A percentile compares a stretch with the other conserved stretches of the same genome.
Evolutionary conservation across 1,140 invertebrate species (phyloP).

Genomic region (Mizuhopecten yessoensis): DNA sequence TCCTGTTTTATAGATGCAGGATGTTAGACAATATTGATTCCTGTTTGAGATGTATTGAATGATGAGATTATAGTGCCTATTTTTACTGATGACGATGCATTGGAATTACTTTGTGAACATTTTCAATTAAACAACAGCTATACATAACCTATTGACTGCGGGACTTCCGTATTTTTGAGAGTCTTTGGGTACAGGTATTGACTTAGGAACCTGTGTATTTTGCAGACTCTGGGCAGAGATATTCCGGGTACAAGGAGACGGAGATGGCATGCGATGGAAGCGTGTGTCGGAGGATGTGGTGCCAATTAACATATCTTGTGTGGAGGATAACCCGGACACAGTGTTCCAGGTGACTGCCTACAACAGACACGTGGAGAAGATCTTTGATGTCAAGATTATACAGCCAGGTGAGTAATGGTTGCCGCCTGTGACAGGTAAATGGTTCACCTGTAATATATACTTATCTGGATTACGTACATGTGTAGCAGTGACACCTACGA

Average conservation of each 20-base stretch:
- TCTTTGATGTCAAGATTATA: constrained; percentile 96
- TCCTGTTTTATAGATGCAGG: not conserved
- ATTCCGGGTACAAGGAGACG: constrained; percentile 93
- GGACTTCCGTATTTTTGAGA: not conserved
- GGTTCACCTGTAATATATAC: not conserved
- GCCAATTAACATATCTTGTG: constrained; percentile 98
- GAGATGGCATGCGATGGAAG: constrained; percentile 90
- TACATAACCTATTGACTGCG: not conserved
- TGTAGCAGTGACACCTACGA: not conserved
- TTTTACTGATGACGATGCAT: not conserved
- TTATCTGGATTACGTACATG: not conserved
- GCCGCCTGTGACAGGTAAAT: constrained; percentile 11
- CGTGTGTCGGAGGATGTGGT: constrained; percentile 98
- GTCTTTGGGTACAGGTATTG: not conserved
- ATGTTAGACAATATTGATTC: not conserved
- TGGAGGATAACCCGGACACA: constrained; percentile 97
- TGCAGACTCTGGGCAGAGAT: constrained; percentile 98
- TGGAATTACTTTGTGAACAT: too few relatives aligned
- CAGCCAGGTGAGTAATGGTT: constrained; percentile 94
- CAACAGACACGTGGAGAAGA: constrained; percentile 99
- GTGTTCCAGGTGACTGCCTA: constrained; percentile 99
- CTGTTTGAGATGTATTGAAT: not conserved
- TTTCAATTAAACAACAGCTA: too few relatives aligned
- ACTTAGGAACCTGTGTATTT: constrained; percentile 72
- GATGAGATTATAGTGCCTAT: not conserved